Percentiles rank a stretch among this genome's conserved stretches.
phyloP scores from a whole-genome alignment of 2,797 vertebrate species.

The Mallotus villosus region DNA sequence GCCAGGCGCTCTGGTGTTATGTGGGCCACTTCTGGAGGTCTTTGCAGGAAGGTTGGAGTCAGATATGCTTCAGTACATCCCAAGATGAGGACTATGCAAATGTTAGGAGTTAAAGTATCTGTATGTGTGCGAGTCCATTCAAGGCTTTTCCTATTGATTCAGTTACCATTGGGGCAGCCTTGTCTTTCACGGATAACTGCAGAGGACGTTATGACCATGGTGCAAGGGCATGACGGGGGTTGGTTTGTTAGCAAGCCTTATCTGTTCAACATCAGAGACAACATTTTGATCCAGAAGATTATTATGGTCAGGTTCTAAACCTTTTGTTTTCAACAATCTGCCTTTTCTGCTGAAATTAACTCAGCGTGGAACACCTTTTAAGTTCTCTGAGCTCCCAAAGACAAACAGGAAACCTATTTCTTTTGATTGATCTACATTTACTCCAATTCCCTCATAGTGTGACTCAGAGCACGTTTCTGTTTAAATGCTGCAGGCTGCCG shows the following conservation, averaged over 20 bases:
- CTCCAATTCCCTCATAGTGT: constrained; percentile 42
- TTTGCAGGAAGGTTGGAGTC: constrained; percentile 66
- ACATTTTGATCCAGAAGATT: background rate
- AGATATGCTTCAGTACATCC: constrained; percentile 69
- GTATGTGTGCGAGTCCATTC: constrained; percentile 50
- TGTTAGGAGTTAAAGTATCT: constrained; percentile 59
- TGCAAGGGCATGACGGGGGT: no score
- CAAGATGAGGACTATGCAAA: constrained; percentile 72
- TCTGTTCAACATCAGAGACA: background rate
- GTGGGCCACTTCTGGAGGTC: constrained; percentile 64
- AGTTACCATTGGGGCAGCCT: no score
- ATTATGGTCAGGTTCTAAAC: constrained; percentile 6
- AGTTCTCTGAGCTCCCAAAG: constrained; percentile 59
- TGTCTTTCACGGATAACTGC: no score
- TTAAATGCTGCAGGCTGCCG: constrained; percentile 47
- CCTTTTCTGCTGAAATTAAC: constrained; percentile 59
- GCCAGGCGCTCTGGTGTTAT: constrained; percentile 63
- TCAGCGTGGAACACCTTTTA: constrained; percentile 64
- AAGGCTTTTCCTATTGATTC: no score
- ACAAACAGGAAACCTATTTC: constrained; percentile 64
- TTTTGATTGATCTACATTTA: constrained; percentile 62
- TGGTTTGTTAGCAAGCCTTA: background rate
- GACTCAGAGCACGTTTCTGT: constrained; percentile 53
- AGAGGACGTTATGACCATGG: no score
- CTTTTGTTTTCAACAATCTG: constrained; percentile 36